phyloP scores from a whole-genome alignment of 2,113 vertebrate species.

The Syrmaticus mikado region DNA sequence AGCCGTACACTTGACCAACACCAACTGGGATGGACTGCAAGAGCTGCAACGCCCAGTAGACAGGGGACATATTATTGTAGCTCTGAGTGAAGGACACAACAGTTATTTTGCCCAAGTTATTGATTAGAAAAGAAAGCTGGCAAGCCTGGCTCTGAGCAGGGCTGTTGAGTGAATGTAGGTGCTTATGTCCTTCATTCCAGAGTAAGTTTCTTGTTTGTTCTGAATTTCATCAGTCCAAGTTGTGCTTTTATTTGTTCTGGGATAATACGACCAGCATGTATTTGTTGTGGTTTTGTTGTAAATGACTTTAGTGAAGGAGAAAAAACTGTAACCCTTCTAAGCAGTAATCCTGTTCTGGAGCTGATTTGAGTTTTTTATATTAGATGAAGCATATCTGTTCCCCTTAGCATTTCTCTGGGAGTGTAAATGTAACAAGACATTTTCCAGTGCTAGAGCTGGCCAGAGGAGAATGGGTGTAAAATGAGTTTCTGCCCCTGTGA shows the following conservation, averaged over 20 bases:
- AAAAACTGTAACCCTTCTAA: not conserved
- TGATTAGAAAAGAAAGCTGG: not conserved
- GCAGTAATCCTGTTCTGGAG: too few species aligned
- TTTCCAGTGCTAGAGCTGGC: not conserved
- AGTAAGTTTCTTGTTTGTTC: not conserved
- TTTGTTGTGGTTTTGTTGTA: not conserved
- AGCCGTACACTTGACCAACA: conserved; percentile 92
- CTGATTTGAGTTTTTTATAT: not conserved
- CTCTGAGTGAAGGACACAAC: not conserved
- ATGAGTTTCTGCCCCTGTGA: not conserved
- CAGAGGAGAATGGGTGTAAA: not conserved
- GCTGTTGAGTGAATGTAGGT: not conserved
- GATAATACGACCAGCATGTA: not conserved
- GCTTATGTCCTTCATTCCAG: not conserved
- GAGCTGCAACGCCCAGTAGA: conserved; percentile 76
- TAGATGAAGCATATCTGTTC: not conserved
- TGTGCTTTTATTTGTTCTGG: not conserved
- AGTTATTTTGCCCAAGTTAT: not conserved
- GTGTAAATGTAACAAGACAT: not conserved
- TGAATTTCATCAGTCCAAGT: not conserved
- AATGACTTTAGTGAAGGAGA: not conserved
- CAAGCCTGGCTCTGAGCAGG: not conserved
- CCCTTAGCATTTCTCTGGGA: not conserved
- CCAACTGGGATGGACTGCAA: conserved; percentile 89
- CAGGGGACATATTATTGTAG: not conserved